Base-by-base conservation (phyloP, 1,140 invertebrate genomes). In the Zaprionus vittiger region DNA sequence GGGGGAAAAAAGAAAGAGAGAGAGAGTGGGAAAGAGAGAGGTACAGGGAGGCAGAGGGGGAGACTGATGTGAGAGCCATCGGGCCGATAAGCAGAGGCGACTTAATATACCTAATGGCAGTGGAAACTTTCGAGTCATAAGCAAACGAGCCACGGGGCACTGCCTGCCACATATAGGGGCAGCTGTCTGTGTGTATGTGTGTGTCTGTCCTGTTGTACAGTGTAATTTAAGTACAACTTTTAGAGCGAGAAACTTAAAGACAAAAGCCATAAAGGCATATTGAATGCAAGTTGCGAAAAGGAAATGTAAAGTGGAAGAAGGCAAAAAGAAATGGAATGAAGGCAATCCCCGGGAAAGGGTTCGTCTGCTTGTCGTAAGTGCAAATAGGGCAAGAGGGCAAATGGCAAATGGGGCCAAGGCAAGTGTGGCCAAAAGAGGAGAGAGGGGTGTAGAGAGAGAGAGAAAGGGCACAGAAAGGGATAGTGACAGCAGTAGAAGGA, bases 31-130 rank as follows among this genome's bases (percentile, higher is more conserved):
- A 31, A 7, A 2, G 3, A 26, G 52, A n/a, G 5, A 28, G 12
- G 4, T 4, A 28, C 0, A n/a, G 24, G 6, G 20, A 5, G 11
- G 22, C 26, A 57, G 52, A 56, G 63, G 56, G 61, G 57, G 12
- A 69, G 31, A 63, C 28, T 15, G 14, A 54, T 15, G 34, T 20
- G 9, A 38, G n/a, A 37, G 67, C 54, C 31, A 31, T 34, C 38
- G 49, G 22, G 26, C 28, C 44, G 77, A 81, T 81, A 71, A 79
- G 77, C 68, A 20, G 54, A 17, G 60, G 20, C 64, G 71, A 81
- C 80, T 71, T 77, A 84, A 83, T 83, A 80, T 70, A 57, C 71
- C 77, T 80, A 83, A 83, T 83, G 77, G 81, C 28, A 65, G 55
- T 69, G 67, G 55, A 57, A 71, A 64, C 31, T 63, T 49, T 24